A percentile compares a stretch with the other conserved stretches of the same genome.
phyloP scores from a whole-genome alignment of 2,113 vertebrate species.

The Penelope pileata region DNA sequence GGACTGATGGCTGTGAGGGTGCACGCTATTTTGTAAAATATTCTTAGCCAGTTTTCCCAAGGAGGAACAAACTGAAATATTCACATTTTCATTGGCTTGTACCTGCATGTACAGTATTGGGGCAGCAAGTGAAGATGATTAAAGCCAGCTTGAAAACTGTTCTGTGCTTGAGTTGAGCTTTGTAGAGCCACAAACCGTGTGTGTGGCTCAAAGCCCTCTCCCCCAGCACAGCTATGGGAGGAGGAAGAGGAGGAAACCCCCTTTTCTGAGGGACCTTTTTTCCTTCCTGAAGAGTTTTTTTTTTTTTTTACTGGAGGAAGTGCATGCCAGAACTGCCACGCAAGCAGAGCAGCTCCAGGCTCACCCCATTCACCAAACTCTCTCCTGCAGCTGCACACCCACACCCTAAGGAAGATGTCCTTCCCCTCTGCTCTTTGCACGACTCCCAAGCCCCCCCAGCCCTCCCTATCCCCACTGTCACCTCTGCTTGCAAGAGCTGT shows the following conservation, averaged over 20 bases:
- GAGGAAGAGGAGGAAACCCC: neutral
- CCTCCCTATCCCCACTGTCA: neutral
- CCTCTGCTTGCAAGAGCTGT: too few relatives aligned
- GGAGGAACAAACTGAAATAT: conserved; percentile 9
- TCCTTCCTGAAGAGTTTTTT: too few relatives aligned
- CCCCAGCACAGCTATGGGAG: fast-evolving
- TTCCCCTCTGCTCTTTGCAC: fast-evolving
- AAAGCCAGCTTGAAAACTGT: conserved; percentile 81
- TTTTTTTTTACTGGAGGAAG: neutral
- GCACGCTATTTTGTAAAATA: conserved; percentile 91
- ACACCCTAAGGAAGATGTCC: neutral
- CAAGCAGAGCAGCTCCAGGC: neutral
- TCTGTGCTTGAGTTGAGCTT: neutral
- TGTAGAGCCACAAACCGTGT: neutral
- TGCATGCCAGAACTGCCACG: too few relatives aligned
- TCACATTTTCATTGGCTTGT: conserved; percentile 80
- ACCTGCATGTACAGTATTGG: conserved; percentile 83
- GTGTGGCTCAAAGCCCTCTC: neutral
- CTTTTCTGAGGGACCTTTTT: neutral
- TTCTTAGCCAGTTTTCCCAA: conserved; percentile 72
- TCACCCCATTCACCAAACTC: neutral
- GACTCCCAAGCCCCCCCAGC: neutral
- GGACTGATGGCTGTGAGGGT: conserved; percentile 88
- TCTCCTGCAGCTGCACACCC: neutral
- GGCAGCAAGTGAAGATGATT: conserved; percentile 78